phyloP scores from a whole-genome alignment of 2,113 vertebrate species.

The Lichenostomus cassidix region DNA sequence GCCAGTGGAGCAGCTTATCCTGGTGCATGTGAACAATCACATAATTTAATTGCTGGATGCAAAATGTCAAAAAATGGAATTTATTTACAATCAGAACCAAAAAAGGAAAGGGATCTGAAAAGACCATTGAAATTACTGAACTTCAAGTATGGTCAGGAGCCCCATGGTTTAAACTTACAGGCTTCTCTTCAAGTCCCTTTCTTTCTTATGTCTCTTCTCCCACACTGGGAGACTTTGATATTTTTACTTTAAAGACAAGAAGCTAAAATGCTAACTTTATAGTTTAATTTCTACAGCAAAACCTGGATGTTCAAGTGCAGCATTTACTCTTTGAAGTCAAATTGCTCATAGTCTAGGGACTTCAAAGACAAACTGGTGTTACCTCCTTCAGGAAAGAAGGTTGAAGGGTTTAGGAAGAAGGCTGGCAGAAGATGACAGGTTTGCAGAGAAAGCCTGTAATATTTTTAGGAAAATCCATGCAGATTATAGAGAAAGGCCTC shows the following conservation, averaged over 20 bases:
- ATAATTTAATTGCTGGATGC: neutral
- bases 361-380: constrained; percentile 30
- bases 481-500: neutral
- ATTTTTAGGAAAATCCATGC: constrained; percentile 28
- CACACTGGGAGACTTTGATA: neutral
- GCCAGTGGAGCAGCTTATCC: neutral
- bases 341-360: neutral
- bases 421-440: constrained; percentile 46
- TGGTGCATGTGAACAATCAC: neutral
- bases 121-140: neutral
- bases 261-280: neutral
- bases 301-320: neutral
- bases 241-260: neutral
- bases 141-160: neutral
- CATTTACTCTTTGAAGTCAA: constrained; percentile 42
- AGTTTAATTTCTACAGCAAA: constrained; percentile 14
- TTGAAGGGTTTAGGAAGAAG: neutral
- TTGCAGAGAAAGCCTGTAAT: neutral
- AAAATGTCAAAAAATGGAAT: neutral
- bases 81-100: neutral
- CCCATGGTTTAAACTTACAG: neutral
- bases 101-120: neutral
- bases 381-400: neutral
- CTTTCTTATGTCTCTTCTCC: neutral
- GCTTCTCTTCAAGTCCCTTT: neutral